Conservation (phyloP, 2,797 vertebrate genomes). For the Antennarius maculatus region DNA sequence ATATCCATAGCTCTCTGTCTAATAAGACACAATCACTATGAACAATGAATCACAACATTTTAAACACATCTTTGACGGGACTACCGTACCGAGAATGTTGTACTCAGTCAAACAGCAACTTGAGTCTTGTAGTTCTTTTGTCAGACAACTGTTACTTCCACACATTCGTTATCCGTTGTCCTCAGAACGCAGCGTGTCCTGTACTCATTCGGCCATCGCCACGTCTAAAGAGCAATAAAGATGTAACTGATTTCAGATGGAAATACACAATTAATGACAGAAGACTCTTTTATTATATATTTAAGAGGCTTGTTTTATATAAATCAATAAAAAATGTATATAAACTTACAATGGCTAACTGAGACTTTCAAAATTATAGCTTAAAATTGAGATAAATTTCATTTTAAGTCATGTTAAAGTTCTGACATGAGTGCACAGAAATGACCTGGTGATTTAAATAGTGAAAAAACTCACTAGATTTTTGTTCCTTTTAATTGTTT, state of each 20-base stretch:
- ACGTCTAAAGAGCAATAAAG: conserved; percentile 60
- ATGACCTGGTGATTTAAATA: neutral
- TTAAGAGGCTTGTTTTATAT: neutral
- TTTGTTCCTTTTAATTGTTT: neutral
- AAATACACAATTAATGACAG: neutral
- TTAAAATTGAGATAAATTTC: neutral
- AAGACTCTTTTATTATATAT: neutral
- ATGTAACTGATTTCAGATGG: neutral
- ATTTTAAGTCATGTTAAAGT: conserved; percentile 10
- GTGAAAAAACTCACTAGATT: neutral
- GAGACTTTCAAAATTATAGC: conserved; percentile 12
- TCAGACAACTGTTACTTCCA: conserved; percentile 81
- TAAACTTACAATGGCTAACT: neutral
- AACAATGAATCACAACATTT: conserved; percentile 41
- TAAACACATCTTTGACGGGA: conserved; percentile 40
- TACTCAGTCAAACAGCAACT: conserved; percentile 38
- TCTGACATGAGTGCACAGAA: neutral
- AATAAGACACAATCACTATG: conserved; percentile 62
- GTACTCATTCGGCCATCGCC: conserved; percentile 69
- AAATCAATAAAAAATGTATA: conserved; percentile 12
- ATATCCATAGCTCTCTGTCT: conserved; percentile 57
- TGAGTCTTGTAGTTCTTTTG: conserved; percentile 13
- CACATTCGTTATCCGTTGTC: conserved; percentile 73
- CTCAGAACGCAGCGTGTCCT: conserved; percentile 67
- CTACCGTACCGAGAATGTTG: conserved; percentile 30